Evolutionary conservation across 2,888 invertebrate genomes (phyloP).

Genomic region (Thera britannica): DNA sequence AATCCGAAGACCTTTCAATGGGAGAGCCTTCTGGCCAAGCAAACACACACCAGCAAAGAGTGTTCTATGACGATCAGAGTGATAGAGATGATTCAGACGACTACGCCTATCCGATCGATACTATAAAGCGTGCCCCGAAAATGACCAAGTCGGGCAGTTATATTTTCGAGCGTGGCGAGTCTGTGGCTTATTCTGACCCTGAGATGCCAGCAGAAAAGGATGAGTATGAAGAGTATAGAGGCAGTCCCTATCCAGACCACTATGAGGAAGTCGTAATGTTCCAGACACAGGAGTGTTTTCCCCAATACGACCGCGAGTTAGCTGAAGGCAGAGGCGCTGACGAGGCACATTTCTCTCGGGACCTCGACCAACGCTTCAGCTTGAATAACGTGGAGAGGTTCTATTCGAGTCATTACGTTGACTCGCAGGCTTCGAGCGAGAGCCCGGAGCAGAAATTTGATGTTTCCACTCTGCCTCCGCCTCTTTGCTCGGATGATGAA

Average conservation of each 20-base stretch:
- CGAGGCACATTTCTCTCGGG: slow-evolving; percentile 66
- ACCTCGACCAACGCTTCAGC: slow-evolving; percentile 79
- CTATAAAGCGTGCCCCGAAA: slow-evolving; percentile 80
- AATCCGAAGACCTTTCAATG: slow-evolving; percentile 65
- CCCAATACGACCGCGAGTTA: slow-evolving; percentile 72
- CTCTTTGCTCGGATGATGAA: slow-evolving; percentile 90
- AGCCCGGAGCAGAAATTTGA: slow-evolving; percentile 90
- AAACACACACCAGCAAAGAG: slow-evolving; percentile 54
- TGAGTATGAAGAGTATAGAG: slow-evolving; percentile 75
- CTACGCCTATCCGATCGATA: slow-evolving; percentile 80
- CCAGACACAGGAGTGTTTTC: slow-evolving; percentile 78
- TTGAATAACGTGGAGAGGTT: slow-evolving; percentile 78
- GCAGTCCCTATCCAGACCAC: slow-evolving; percentile 78
- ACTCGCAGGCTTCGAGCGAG: slow-evolving; percentile 87
- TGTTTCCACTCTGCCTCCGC: slow-evolving; percentile 91
- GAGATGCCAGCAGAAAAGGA: slow-evolving; percentile 76
- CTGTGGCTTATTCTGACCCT: slow-evolving; percentile 76
- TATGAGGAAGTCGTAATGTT: slow-evolving; percentile 77
- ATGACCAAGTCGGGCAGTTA: slow-evolving; percentile 73
- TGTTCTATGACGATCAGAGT: slow-evolving; percentile 74
- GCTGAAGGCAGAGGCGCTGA: slow-evolving; percentile 54
- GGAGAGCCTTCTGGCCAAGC: slow-evolving; percentile 68
- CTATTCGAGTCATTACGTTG: slow-evolving; percentile 82
- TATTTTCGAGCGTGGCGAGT: slow-evolving; percentile 74
- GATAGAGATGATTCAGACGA: slow-evolving; percentile 81